Conservation (phyloP, 2,113 vertebrate genomes). For the Festucalex cinctus region DNA sequence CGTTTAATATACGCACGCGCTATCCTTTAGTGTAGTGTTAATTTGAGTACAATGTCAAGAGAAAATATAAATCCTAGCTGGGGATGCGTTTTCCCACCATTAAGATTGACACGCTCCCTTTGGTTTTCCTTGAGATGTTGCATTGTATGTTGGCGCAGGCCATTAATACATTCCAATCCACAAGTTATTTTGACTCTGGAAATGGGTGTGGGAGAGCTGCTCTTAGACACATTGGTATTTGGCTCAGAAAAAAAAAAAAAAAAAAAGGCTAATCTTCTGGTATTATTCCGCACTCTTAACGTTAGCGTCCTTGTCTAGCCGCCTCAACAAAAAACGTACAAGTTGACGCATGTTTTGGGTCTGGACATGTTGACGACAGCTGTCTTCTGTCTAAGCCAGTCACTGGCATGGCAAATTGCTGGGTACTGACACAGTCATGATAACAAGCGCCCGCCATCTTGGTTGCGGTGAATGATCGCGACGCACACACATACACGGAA, state of each 20-base stretch:
- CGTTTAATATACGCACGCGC: not conserved
- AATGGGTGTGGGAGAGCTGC: not conserved
- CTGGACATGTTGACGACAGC: constrained; percentile 60
- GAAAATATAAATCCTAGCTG: not conserved
- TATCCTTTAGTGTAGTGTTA: not conserved
- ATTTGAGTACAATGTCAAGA: not conserved
- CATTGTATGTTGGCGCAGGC: not conserved
- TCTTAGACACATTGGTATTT: constrained; percentile 1
- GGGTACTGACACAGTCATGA: constrained; percentile 24
- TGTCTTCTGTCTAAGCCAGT: constrained; percentile 35
- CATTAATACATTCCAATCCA: not conserved
- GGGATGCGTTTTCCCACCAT: not conserved
- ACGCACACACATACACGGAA: constrained; percentile 21
- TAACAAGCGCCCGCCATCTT: constrained; percentile 29
- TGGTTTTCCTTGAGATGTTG: not conserved
- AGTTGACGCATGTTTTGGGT: constrained; percentile 7
- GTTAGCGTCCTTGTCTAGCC: not conserved
- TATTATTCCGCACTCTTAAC: not conserved
- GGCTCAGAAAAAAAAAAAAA: not conserved
- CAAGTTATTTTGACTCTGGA: constrained; percentile 1
- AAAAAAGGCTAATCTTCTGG: not conserved
- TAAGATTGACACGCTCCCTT: not conserved
- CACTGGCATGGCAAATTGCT: constrained; percentile 50
- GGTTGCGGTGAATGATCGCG: constrained; percentile 36
- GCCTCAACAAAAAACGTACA: not conserved